These are phyloP conservation scores for Rhysida immarginata DNA, from an alignment of 1,140 invertebrate genomes.

Conservation along the genomic window DNA sequence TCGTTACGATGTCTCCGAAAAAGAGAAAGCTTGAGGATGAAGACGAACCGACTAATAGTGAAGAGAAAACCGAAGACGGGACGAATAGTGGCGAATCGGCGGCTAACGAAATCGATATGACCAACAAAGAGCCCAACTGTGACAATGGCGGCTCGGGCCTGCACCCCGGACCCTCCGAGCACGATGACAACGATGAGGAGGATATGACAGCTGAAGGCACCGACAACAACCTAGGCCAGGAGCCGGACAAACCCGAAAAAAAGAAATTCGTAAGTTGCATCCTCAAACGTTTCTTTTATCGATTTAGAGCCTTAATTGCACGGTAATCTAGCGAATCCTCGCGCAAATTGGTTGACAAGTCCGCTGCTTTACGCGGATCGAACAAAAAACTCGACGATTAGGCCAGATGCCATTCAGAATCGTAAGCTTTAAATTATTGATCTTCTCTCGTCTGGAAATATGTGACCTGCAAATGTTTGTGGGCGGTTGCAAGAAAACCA, in stretches of 20 bases:
- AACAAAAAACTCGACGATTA: not conserved
- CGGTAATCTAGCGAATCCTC: too few relatives aligned
- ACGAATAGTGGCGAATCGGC: not conserved
- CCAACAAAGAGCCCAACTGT: not conserved
- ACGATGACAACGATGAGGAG: not conserved
- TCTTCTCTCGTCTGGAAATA: not conserved
- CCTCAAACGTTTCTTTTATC: not conserved
- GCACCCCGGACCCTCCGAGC: not conserved
- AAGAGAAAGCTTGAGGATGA: not conserved
- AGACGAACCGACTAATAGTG: too few relatives aligned
- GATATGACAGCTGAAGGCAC: not conserved
- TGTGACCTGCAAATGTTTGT: not conserved
- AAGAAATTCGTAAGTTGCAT: not conserved
- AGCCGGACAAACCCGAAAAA: not conserved
- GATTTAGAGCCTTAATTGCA: not conserved
- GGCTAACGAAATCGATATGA: not conserved
- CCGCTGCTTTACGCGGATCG: not conserved
- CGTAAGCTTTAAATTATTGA: not conserved
- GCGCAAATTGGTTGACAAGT: not conserved
- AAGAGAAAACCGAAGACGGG: not conserved
- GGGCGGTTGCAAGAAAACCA: not conserved
- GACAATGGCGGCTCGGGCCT: not conserved
- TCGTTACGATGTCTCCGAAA: not conserved
- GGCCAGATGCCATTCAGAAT: not conserved
- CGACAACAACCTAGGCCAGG: not conserved